A percentile compares a stretch with the other conserved stretches of the same genome.
Conservation (phyloP, 2,113 vertebrate species). For the Bombycilla garrulus region DNA sequence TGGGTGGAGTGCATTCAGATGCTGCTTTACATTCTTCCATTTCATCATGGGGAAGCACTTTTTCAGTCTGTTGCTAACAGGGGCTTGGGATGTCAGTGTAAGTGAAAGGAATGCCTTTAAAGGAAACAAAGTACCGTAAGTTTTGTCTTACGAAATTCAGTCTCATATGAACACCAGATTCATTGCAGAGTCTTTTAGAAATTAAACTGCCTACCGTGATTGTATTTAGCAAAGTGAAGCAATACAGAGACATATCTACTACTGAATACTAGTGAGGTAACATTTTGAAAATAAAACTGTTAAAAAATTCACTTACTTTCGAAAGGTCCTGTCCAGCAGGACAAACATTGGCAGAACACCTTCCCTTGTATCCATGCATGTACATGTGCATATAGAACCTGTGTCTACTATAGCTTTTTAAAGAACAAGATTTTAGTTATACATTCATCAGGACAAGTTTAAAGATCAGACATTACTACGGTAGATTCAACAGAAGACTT, state of each 20-base stretch:
- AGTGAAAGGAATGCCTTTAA: constrained; percentile 42
- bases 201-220: constrained; percentile 44
- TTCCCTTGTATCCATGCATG: constrained; percentile 63
- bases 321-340: constrained; percentile 76
- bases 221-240: constrained; percentile 53
- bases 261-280: constrained; percentile 72
- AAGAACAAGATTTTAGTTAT: constrained; percentile 57
- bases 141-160: constrained; percentile 26
- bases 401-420: constrained; percentile 53
- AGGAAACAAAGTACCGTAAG: not conserved
- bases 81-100: not conserved
- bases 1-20: not conserved
- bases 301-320: constrained; percentile 67
- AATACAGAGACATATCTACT: constrained; percentile 42
- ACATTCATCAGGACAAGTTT: constrained; percentile 69
- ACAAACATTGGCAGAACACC: constrained; percentile 67
- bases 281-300: constrained; percentile 65
- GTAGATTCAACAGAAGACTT: constrained; percentile 47
- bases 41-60: constrained; percentile 9
- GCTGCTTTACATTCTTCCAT: not conserved
- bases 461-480: constrained; percentile 40
- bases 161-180: not conserved
- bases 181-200: constrained; percentile 3
- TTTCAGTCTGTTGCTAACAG: constrained; percentile 3
- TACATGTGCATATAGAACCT: constrained; percentile 66